Percentiles rank a stretch among this genome's conserved stretches.
Conservation (phyloP, 2,113 vertebrate species). For the Sprattus sprattus region DNA sequence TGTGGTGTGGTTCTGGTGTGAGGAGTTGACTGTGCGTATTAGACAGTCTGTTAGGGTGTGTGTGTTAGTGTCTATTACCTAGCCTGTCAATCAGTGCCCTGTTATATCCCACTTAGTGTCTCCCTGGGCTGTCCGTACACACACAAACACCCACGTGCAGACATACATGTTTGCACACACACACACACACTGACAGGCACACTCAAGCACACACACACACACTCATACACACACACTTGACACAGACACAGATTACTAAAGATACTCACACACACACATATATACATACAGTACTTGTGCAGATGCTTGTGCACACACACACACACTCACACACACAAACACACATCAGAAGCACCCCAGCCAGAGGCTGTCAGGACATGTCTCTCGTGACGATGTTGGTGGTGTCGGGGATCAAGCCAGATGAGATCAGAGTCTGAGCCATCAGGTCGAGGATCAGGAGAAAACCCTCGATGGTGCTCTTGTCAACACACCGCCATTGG, state of each 20-base stretch:
- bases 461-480: too few species aligned
- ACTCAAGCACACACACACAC: background rate
- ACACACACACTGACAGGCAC: background rate
- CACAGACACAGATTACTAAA: background rate
- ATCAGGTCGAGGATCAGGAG: too few species aligned
- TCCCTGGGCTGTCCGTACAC: background rate
- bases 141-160: too few species aligned
- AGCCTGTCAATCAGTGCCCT: background rate
- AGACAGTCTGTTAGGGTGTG: background rate
- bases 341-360: background rate
- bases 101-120: background rate
- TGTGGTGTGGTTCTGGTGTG: background rate
- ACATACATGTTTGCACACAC: background rate
- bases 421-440: too few species aligned
- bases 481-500: too few species aligned
- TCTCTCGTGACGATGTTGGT: too few species aligned
- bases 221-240: background rate
- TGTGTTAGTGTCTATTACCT: background rate
- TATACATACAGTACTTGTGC: too few species aligned
- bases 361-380: too few species aligned
- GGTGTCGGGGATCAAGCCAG: too few species aligned
- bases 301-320: too few species aligned
- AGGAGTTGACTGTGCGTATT: background rate
- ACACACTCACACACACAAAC: too few species aligned
- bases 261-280: too few species aligned